Percentiles rank a stretch among this genome's conserved stretches.
Conservation (phyloP, 2,113 vertebrate species). For the Cyanistes caeruleus region DNA sequence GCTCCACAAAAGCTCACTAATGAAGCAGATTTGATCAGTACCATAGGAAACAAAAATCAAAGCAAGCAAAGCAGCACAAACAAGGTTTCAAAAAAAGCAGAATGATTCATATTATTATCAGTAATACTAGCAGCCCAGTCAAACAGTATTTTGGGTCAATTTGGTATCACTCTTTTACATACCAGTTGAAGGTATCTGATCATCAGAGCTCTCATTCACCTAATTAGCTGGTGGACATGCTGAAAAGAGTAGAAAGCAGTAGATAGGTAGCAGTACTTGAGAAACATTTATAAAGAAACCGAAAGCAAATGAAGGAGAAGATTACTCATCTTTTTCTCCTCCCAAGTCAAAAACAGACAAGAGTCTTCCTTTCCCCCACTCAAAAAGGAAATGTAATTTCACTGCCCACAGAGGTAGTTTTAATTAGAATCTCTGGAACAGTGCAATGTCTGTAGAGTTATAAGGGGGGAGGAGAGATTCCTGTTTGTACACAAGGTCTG, state of each 20-base stretch:
- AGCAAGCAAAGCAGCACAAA: slow-evolving; percentile 54
- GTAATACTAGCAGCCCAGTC: slow-evolving; percentile 19
- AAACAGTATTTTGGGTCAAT: slow-evolving; percentile 54
- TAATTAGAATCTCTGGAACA: neutral
- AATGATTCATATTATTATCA: slow-evolving; percentile 1
- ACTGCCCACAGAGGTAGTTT: neutral
- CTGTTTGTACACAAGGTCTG: neutral
- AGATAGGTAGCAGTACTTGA: slow-evolving; percentile 78
- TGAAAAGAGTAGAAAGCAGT: slow-evolving; percentile 82
- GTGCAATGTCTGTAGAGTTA: neutral
- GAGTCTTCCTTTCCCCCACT: slow-evolving; percentile 1
- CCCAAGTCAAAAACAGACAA: neutral
- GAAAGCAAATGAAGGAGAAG: slow-evolving; percentile 61
- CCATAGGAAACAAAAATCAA: slow-evolving; percentile 6
- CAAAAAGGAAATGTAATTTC: slow-evolving; percentile 21
- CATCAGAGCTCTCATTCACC: slow-evolving; percentile 77
- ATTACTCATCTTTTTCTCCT: neutral
- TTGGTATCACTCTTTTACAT: slow-evolving; percentile 78
- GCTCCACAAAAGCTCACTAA: neutral
- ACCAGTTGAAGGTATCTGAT: slow-evolving; percentile 78
- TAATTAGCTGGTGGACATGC: slow-evolving; percentile 81
- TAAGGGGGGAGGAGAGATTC: neutral
- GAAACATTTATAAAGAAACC: slow-evolving; percentile 71
- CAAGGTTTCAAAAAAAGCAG: slow-evolving; percentile 9
- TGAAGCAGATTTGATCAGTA: neutral